These are phyloP conservation scores for Drosophila ezoana DNA, from an alignment of 2,888 invertebrate genomes.

Conservation along the genomic window DNA sequence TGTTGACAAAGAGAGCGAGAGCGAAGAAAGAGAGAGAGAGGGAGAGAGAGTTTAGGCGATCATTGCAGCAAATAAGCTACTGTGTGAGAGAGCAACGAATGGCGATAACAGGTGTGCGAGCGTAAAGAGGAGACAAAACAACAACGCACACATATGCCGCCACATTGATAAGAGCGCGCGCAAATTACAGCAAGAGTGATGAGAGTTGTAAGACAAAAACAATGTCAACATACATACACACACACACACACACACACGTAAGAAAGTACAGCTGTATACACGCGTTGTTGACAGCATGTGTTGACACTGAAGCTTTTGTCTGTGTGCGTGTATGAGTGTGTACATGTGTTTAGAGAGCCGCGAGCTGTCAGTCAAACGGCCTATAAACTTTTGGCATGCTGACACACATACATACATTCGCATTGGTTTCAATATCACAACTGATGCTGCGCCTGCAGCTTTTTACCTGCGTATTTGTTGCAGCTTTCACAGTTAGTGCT, in stretches of 20 bases:
- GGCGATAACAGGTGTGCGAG: slow-evolving; percentile 46
- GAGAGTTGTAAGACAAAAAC: slow-evolving; percentile 46
- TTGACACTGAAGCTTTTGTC: slow-evolving; percentile 40
- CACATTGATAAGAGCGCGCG: slow-evolving; percentile 32
- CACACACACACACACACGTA: not conserved
- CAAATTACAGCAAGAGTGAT: slow-evolving; percentile 41
- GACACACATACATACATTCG: slow-evolving; percentile 52
- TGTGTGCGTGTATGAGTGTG: slow-evolving; percentile 4
- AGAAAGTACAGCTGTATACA: not conserved
- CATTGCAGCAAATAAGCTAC: not conserved
- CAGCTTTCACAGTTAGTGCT: slow-evolving; percentile 53
- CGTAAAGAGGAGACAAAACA: slow-evolving; percentile 38
- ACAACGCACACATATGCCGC: slow-evolving; percentile 10
- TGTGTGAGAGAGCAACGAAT: slow-evolving; percentile 6
- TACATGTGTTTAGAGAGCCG: slow-evolving; percentile 20
- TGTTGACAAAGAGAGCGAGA: not conserved
- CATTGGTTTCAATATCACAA: slow-evolving; percentile 21
- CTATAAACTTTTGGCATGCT: slow-evolving; percentile 63
- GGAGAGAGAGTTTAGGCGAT: not conserved
- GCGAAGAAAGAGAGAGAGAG: slow-evolving; percentile 8
- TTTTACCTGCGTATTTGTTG: slow-evolving; percentile 40
- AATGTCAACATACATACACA: slow-evolving; percentile 35
- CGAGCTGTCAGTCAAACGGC: slow-evolving; percentile 16
- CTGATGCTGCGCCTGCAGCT: slow-evolving; percentile 24
- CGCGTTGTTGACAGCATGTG: slow-evolving; percentile 3